These are phyloP conservation scores for Rhipidura dahli DNA, from an alignment of 2,113 vertebrate genomes.

Conservation along the genomic window DNA sequence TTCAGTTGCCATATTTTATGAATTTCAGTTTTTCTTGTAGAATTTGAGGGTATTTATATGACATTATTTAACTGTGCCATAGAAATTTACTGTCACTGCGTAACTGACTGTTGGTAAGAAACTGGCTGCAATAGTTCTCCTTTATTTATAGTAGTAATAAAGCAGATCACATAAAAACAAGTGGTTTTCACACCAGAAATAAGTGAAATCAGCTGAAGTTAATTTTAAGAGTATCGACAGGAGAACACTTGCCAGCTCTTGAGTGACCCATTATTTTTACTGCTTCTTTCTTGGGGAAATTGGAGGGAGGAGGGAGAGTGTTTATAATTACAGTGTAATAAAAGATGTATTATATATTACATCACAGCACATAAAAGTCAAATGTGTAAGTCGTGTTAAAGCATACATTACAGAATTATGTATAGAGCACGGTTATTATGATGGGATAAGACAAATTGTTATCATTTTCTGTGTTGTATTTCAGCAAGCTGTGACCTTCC, in stretches of 20 bases:
- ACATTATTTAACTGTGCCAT: not conserved
- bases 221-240: not conserved
- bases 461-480: not conserved
- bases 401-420: not conserved
- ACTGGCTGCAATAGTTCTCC: not conserved
- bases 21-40: not conserved
- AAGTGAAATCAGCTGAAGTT: slow-evolving; percentile 26
- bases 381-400: not conserved
- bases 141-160: slow-evolving; percentile 25
- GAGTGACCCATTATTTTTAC: not conserved
- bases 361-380: not conserved
- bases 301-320: not conserved
- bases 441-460: not conserved
- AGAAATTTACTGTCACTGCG: not conserved
- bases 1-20: not conserved
- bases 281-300: not conserved
- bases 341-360: not conserved
- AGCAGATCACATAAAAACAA: slow-evolving; percentile 19
- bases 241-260: not conserved
- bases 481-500: not conserved
- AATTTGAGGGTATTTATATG: not conserved
- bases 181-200: slow-evolving; percentile 24
- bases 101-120: not conserved
- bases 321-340: not conserved
- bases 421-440: not conserved